These are phyloP conservation scores for Sphaerolaimus hirsutus DNA, from an alignment of 2,888 invertebrate genomes.

Conservation along the genomic window DNA sequence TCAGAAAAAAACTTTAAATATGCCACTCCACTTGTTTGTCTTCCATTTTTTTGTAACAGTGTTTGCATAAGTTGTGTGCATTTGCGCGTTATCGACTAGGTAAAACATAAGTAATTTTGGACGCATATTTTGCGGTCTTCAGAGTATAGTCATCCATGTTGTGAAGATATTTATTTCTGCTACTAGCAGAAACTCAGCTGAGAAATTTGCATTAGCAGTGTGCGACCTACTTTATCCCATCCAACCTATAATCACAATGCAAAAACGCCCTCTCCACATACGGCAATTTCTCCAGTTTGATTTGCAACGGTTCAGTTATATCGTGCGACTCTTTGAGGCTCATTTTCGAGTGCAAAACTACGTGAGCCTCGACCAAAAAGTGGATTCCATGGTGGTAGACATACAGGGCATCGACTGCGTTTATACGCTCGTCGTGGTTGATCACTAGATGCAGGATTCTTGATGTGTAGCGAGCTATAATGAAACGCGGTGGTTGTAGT, in stretches of 20 bases:
- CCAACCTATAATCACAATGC: slow-evolving; percentile 25
- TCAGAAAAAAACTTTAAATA: too few relatives aligned
- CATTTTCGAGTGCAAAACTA: slow-evolving; percentile 28
- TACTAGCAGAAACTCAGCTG: too few relatives aligned
- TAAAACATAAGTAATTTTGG: too few relatives aligned
- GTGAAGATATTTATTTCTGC: too few relatives aligned
- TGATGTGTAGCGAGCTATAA: too few relatives aligned
- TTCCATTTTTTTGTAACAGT: too few relatives aligned
- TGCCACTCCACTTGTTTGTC: too few relatives aligned
- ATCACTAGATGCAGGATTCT: slow-evolving; percentile 19
- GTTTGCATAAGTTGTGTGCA: too few relatives aligned
- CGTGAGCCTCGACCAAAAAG: slow-evolving; percentile 23
- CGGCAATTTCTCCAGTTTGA: slow-evolving; percentile 26
- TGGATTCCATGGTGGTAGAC: slow-evolving; percentile 32
- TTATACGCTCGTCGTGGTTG: slow-evolving; percentile 19
- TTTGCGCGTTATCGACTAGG: too few relatives aligned
- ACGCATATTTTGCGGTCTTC: too few relatives aligned
- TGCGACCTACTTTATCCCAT: slow-evolving; percentile 2
- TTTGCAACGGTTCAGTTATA: slow-evolving; percentile 25
- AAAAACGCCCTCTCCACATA: slow-evolving; percentile 30
- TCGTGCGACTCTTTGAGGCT: slow-evolving; percentile 28
- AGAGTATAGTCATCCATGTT: too few relatives aligned
- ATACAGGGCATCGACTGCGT: slow-evolving; percentile 29
- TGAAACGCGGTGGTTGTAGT: too few relatives aligned
- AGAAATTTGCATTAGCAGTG: background rate